These are phyloP conservation scores for Argopecten irradians DNA, from an alignment of 1,140 invertebrate species.

Conservation along the genomic window DNA sequence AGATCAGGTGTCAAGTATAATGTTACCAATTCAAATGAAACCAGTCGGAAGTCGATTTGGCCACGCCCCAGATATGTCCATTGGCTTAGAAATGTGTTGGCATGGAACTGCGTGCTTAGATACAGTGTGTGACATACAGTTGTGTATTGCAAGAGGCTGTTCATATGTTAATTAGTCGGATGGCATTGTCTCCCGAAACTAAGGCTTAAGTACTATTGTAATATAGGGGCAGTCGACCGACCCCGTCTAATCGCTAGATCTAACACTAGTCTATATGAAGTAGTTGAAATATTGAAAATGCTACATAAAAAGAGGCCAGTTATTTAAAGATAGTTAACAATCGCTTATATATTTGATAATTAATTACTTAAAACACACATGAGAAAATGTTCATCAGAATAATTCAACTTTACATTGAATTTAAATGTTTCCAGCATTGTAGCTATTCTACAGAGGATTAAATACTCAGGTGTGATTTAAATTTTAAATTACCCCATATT, in stretches of 20 bases:
- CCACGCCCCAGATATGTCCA: background rate
- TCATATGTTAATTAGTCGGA: background rate
- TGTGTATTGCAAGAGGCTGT: background rate
- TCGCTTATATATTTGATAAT: background rate
- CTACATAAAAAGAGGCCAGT: conserved; percentile 21
- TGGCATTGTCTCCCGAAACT: background rate
- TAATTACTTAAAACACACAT: background rate
- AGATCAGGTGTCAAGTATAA: background rate
- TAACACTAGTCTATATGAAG: background rate
- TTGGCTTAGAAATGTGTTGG: background rate
- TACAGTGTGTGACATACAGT: background rate
- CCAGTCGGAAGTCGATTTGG: background rate
- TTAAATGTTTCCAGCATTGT: background rate
- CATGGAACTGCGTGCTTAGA: conserved; percentile 6
- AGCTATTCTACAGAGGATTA: background rate
- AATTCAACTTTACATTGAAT: background rate
- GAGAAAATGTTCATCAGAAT: background rate
- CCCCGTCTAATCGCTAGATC: background rate
- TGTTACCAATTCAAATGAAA: background rate
- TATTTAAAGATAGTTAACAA: background rate
- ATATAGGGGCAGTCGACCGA: conserved; percentile 3
- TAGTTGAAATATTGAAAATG: conserved; percentile 3
- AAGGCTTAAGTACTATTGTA: conserved; percentile 10
- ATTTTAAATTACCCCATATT: conserved; percentile 3
- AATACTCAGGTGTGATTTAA: background rate